Percentiles rank a stretch among this genome's conserved stretches.
phyloP scores from a whole-genome alignment of 1,140 invertebrate species.

The Lordiphosa clarofinis region DNA sequence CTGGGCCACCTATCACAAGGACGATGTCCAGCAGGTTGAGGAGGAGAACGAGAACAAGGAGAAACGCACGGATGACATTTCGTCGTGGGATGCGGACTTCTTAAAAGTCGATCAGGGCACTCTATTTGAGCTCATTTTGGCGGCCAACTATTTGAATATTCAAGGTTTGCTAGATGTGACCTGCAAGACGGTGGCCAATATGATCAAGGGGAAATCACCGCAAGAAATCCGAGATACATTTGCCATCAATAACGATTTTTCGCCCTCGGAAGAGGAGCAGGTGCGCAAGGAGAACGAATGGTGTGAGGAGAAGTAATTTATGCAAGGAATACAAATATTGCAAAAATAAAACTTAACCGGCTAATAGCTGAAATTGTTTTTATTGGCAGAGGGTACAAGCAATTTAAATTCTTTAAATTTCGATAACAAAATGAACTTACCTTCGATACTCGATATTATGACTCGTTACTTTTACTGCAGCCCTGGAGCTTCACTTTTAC shows the following conservation, averaged over 20 bases:
- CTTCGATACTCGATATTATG: no score
- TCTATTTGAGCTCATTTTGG: constrained; percentile 95
- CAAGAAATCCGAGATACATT: constrained; percentile 99
- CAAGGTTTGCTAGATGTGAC: constrained; percentile 98
- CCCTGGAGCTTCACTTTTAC: no score
- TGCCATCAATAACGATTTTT: constrained; percentile 99
- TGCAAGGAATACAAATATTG: no score
- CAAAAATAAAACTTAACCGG: no score
- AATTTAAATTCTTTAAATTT: no score
- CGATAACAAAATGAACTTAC: no score
- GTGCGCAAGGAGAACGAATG: constrained; percentile 99
- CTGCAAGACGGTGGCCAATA: constrained; percentile 99
- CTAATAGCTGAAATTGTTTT: no score
- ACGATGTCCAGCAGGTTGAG: constrained; percentile 96
- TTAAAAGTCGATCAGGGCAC: constrained; percentile 98
- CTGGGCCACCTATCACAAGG: constrained; percentile 94
- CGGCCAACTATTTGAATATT: constrained; percentile 99
- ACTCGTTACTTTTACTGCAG: no score
- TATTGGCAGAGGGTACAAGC: no score
- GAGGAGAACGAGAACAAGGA: constrained; percentile 98
- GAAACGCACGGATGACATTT: constrained; percentile 98
- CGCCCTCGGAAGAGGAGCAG: constrained; percentile 96
- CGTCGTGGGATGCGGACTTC: constrained; percentile 99
- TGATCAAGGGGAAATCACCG: constrained; percentile 98
- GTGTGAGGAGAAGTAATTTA: constrained; percentile 93